Evolutionary conservation across 2,797 vertebrate genomes (phyloP), one percentile per base, ranked within the genome.

Genomic region (Girardinus metallicus): DNA sequence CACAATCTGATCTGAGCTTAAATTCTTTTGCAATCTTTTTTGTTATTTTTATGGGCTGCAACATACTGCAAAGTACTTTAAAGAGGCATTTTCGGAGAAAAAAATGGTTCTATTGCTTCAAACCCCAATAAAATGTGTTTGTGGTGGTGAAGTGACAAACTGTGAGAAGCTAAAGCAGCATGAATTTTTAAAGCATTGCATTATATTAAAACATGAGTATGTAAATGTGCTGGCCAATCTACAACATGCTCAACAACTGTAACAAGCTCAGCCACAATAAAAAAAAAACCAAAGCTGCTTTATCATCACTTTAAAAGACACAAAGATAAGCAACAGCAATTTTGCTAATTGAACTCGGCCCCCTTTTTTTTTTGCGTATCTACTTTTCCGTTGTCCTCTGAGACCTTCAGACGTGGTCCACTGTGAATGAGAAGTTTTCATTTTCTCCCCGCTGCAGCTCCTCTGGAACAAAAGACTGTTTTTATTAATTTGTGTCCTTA

Each of bases 401-500:
- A 94, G 94, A 94, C 90, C 86, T 93, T 91, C 80, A 85, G 74
- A 92, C 90, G 83, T 83, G 88, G 85, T 92, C 92, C 88, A 83
- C 90, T 89, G 91, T 91, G 93, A 95, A 94, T 93, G 88, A 92
- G 89, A 79, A 88, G 88, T 90, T 94, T 94, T 94, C 85, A 93
- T 90, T 91, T 88, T 83, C 82, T 93, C 83, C 81, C 90, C 86
- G 73, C 86, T 88, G 88, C 87, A 92, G 85, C 87, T 83, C 75
- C 79, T 80, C 15, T 81, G 86, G 92, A 94, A 95, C 93, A 95
- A 95, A 96, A 94, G 92, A 83, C 79, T 39, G 82, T 91, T 93
- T 94, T 96, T 95, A 95, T 95, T 94, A 94, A 95, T 96, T 95
- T 95, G 93, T 92, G 91, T 88, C 92, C 92, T 88, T 89, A 87